Conservation (phyloP, 2,888 invertebrate species). For the Dorcus hopei region DNA sequence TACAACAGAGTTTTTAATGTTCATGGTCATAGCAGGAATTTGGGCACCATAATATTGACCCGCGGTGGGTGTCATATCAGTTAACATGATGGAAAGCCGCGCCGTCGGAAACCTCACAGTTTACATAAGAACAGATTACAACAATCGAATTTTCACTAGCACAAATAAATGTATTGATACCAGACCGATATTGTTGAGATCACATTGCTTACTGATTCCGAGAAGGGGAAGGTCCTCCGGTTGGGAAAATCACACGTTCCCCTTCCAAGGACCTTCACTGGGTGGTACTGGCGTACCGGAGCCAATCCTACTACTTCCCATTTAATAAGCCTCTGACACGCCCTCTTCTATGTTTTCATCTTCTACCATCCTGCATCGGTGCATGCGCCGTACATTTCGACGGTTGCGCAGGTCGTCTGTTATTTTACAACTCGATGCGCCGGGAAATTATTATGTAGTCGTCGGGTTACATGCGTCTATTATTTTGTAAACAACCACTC, state of each 20-base stretch:
- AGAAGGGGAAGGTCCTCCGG: conserved; percentile 40
- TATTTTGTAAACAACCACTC: conserved; percentile 49
- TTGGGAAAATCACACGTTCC: conserved; percentile 47
- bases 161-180: conserved; percentile 14
- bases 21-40: conserved; percentile 60
- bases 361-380: conserved; percentile 27
- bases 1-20: conserved; percentile 49
- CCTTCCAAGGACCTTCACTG: conserved; percentile 37
- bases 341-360: conserved; percentile 34
- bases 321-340: conserved; percentile 39
- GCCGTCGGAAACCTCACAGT: conserved; percentile 3
- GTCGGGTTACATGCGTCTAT: conserved; percentile 35
- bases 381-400: conserved; percentile 28
- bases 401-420: conserved; percentile 1
- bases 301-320: conserved; percentile 35
- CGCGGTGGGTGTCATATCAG: conserved; percentile 60
- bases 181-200: conserved; percentile 47
- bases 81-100: conserved; percentile 50
- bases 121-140: conserved; percentile 3
- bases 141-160: conserved; percentile 15
- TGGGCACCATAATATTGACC: conserved; percentile 60
- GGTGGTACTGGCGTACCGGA: conserved; percentile 18
- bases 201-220: conserved; percentile 49
- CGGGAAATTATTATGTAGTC: conserved; percentile 28
- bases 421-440: conserved; percentile 16